phyloP scores from a whole-genome alignment of 92 coral and sea anemone genomes.

The Phenganax marumi region DNA sequence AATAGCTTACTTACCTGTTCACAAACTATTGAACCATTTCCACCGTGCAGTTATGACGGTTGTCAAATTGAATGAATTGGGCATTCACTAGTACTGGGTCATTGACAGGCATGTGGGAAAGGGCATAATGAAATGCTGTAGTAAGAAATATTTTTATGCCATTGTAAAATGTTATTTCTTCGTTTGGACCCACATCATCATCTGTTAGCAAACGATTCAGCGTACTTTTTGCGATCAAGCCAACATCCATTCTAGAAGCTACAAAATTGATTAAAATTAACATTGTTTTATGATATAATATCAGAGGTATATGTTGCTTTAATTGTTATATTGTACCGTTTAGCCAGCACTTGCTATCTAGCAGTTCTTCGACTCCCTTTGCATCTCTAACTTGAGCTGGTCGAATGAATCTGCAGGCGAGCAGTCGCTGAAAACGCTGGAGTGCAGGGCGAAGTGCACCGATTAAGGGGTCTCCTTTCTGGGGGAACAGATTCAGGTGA shows the following conservation, averaged over 20 bases:
- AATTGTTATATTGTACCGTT: conserved; percentile 28
- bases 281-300: not conserved
- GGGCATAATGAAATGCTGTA: conserved; percentile 52
- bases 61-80: conserved; percentile 51
- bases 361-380: conserved; percentile 47
- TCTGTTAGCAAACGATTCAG: conserved; percentile 51
- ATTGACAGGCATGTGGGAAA: conserved; percentile 53
- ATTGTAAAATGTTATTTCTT: conserved; percentile 51
- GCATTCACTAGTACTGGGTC: conserved; percentile 63
- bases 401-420: conserved; percentile 53
- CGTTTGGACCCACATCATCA: conserved; percentile 57
- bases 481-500: conserved; percentile 59
- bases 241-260: conserved; percentile 65
- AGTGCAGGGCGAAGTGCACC: conserved; percentile 50
- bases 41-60: conserved; percentile 35
- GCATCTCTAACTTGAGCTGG: conserved; percentile 45
- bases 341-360: conserved; percentile 53
- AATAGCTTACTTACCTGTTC: conserved; percentile 36
- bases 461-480: conserved; percentile 68
- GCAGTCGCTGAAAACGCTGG: conserved; percentile 52
- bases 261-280: conserved; percentile 10
- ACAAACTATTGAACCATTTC: conserved; percentile 57
- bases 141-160: conserved; percentile 55
- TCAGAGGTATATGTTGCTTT: not conserved
- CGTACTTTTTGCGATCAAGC: conserved; percentile 56